phyloP scores from a whole-genome alignment of 2,888 invertebrate species.

The Eudasyphora cyanicolor region DNA sequence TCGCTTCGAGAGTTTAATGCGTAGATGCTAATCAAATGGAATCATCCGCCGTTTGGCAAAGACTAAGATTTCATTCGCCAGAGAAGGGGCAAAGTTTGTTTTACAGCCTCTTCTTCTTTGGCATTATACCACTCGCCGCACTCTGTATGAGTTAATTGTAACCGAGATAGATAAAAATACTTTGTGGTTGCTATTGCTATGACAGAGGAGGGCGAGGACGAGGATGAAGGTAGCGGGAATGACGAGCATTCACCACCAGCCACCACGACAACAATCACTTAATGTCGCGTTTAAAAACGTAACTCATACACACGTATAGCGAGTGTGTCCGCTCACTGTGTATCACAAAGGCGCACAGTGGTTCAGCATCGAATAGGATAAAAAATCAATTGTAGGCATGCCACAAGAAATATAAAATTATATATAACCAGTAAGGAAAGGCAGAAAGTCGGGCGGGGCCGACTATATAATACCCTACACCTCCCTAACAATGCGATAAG shows the following conservation, averaged over 20 bases:
- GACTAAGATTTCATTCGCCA: background rate
- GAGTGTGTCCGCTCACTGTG: conserved; percentile 13
- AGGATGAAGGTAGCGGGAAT: conserved; percentile 57
- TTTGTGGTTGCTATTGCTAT: conserved; percentile 67
- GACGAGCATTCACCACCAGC: conserved; percentile 39
- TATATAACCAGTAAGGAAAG: no score
- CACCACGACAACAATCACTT: conserved; percentile 40
- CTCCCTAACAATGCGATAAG: no score
- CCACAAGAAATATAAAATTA: no score
- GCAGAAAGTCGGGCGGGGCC: no score
- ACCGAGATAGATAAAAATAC: conserved; percentile 69
- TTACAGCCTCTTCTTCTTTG: conserved; percentile 44
- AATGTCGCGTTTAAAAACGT: conserved; percentile 41
- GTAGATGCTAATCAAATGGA: background rate
- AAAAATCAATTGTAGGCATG: no score
- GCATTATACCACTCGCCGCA: conserved; percentile 51
- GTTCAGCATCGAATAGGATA: no score
- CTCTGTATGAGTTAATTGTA: conserved; percentile 67
- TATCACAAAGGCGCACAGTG: conserved; percentile 29
- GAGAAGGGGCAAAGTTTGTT: conserved; percentile 45
- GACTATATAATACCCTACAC: no score
- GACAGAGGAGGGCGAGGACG: conserved; percentile 39
- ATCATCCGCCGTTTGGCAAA: background rate
- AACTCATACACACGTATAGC: conserved; percentile 1
- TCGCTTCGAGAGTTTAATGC: conserved; percentile 22